Evolutionary conservation across 2,888 invertebrate species (phyloP), one percentile per base, ranked within the genome.

Genomic region (Acrocyrtus sp.): DNA sequence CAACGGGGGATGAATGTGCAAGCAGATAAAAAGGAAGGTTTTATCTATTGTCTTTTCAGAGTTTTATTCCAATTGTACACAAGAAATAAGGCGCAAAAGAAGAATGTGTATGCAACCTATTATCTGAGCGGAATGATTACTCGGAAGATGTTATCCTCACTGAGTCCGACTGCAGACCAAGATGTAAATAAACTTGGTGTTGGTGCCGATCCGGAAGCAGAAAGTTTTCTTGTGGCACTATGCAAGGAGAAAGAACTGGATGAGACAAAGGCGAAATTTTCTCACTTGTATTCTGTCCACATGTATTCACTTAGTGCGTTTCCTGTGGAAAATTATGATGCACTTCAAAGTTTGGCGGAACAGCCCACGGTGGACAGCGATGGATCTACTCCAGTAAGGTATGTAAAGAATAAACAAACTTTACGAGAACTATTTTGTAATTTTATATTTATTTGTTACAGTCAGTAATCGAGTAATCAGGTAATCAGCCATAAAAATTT

Each of bases 201-300:
- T 10, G 17, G n/a, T 12, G 19, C 50, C 5, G 53, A 62, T 3
- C 41, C 43, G 34, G 48, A 47, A 10, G 26, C 48, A 22, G 72
- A 72, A 3, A 17, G 48, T 5, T 73, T 41, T 41, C 45, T 69
- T 1, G 74, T 86, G 0, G 82, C 83, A 75, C 82, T 86, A n/a
- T 84, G 85, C 1, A 83, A 80, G 56, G 83, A 83, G 8, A 75
- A 78, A n/a, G 81, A 85, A 56, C 66, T 85, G 27, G 74, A 72
- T 2, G 27, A 66, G 6, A 82, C 82, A 0, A 84, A 83, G 74
- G 45, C 82, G 15, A 84, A 84, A 48, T 85, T 84, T 61, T 68
- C 74, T 1, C 82, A 81, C 58, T 78, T 86, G 12, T 80, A 83
- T 24, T 84, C 85, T 0, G 82, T 85, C 63, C 86, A 86, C 75